A percentile compares a stretch with the other conserved stretches of the same genome.
These are phyloP conservation scores for Mythimna lalbum DNA, from an alignment of 2,888 invertebrate genomes.

Conservation along the genomic window DNA sequence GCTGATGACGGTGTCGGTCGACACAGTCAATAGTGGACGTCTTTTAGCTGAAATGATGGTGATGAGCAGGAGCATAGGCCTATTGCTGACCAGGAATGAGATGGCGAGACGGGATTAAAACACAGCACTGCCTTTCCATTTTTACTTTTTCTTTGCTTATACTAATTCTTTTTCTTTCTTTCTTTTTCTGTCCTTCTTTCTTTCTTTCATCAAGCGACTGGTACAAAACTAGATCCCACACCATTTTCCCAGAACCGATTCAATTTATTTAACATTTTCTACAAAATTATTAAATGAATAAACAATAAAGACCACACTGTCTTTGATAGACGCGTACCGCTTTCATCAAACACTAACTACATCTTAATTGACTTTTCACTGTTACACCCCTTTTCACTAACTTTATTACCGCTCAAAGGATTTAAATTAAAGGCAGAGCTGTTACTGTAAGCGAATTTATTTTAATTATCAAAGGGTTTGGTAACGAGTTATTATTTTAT, in stretches of 20 bases:
- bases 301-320: slow-evolving; percentile 9
- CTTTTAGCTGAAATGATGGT: too few relatives aligned
- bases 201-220: too few relatives aligned
- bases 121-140: too few relatives aligned
- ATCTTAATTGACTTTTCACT: slow-evolving; percentile 63
- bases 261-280: neutral
- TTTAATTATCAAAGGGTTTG: slow-evolving; percentile 54
- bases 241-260: neutral
- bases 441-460: slow-evolving; percentile 61
- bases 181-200: too few relatives aligned
- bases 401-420: slow-evolving; percentile 65
- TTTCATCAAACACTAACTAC: slow-evolving; percentile 52
- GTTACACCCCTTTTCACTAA: slow-evolving; percentile 50
- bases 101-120: too few relatives aligned
- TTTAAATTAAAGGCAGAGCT: slow-evolving; percentile 51
- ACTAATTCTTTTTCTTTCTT: too few relatives aligned
- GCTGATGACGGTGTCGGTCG: too few relatives aligned
- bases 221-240: too few relatives aligned
- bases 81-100: too few relatives aligned
- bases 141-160: too few relatives aligned
- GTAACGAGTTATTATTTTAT: slow-evolving; percentile 46
- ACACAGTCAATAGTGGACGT: too few relatives aligned
- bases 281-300: slow-evolving; percentile 26
- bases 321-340: slow-evolving; percentile 28
- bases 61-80: too few relatives aligned